Percentiles rank a stretch among this genome's conserved stretches.
Conservation (phyloP, 2,113 vertebrate genomes). For the Eulacestoma nigropectus region DNA sequence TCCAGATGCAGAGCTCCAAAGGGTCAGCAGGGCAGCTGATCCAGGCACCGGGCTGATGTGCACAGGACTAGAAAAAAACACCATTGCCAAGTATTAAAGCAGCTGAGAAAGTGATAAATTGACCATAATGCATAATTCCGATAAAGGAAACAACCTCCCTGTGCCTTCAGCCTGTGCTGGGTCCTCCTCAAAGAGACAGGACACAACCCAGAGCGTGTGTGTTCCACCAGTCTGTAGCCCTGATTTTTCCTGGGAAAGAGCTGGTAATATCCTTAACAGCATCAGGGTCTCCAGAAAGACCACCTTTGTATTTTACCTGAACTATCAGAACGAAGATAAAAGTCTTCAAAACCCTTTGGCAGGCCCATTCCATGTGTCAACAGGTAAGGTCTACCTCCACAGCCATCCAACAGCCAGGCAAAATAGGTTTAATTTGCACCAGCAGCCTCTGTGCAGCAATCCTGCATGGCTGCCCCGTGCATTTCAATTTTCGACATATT, state of each 20-base stretch:
- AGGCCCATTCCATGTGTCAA: neutral
- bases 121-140: neutral
- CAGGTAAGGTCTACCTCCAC: neutral
- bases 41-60: neutral
- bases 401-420: neutral
- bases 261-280: neutral
- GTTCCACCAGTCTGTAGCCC: neutral
- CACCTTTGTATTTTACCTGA: neutral
- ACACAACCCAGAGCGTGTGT: rapidly evolving
- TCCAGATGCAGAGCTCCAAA: neutral
- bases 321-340: neutral
- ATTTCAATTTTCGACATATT: neutral
- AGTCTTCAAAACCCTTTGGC: neutral
- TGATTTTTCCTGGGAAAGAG: neutral
- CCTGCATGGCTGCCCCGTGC: neutral
- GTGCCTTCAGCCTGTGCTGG: neutral
- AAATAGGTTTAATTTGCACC: neutral
- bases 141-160: neutral
- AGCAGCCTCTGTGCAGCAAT: neutral
- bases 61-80: too few species aligned
- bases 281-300: neutral
- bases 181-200: neutral
- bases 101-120: neutral
- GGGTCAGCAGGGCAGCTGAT: neutral
- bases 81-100: neutral